Base-by-base conservation (phyloP, 2,797 vertebrate genomes). In the Tapera naevia region DNA sequence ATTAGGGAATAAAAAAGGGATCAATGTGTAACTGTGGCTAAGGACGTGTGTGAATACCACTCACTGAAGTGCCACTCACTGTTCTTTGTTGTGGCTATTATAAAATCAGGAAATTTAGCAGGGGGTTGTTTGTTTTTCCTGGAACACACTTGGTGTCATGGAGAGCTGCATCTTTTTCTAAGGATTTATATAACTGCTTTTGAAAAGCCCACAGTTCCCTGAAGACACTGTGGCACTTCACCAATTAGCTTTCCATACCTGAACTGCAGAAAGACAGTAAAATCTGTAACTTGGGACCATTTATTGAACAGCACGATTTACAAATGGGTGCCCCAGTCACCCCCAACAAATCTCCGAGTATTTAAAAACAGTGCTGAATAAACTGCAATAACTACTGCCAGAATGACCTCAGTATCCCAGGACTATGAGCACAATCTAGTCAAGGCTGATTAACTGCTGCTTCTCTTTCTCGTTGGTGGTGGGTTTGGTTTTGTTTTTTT, bases 311-410 rank as follows among this genome's bases (percentile, higher is more conserved):
- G 83, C 83, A 56, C 33, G 41, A 56, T 25, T 86, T 51, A 76
- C 83, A 93, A 76, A 90, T 7, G 65, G 93, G 86, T 80, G 86
- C 50, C 72, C 43, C 58, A 32, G 72, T 15, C 71, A 79, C 21
- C 54, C 81, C 72, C 72, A 73, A 88, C 66, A 76, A 54, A 74
- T 19, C 76, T 73, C 62, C 82, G 46, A 87, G 64, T 79, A 69
- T 54, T 90, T 51, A 41, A 80, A 74, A 93, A 32, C 60, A 91
- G 70, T 83, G 61, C 75, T 86, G 94, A 93, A 95, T 80, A 79
- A 94, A 91, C 88, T 91, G 71, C 88, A 88, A 32, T 39, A 91
- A 87, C 62, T 41, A 48, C 43, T 45, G 70, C 41, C 91, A 30
- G 46, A 21, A 13, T 3, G 28, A 86, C 32, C 90, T 19, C 18